Evolutionary conservation across 2,888 invertebrate species (phyloP).

Genomic region (Torymus texanus): DNA sequence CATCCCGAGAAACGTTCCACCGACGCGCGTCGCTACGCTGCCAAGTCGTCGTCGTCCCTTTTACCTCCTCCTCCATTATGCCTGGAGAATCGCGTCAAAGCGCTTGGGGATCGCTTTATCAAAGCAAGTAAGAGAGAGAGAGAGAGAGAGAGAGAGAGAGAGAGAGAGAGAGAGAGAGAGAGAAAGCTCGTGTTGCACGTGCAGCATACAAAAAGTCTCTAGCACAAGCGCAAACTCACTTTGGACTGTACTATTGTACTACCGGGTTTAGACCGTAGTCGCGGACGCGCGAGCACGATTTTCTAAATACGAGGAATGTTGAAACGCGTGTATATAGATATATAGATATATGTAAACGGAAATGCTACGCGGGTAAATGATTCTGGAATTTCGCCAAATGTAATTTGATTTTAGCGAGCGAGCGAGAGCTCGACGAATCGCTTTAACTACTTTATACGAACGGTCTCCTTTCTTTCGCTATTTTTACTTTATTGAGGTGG

Average conservation of each 20-base stretch:
- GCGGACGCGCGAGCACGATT: no score
- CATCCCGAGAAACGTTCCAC: constrained; percentile 27
- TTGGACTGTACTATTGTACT: not conserved
- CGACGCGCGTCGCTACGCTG: not conserved
- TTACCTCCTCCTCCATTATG: constrained; percentile 7
- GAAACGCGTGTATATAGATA: no score
- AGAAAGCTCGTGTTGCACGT: not conserved
- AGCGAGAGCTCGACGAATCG: constrained; percentile 23
- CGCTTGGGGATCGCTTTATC: constrained; percentile 29
- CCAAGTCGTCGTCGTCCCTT: constrained; percentile 24
- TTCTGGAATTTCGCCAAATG: constrained; percentile 40
- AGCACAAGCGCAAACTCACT: not conserved
- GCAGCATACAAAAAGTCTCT: not conserved
- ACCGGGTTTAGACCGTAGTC: no score
- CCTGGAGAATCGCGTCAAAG: not conserved
- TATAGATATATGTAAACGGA: not conserved
- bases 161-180: not conserved
- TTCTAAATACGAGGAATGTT: no score
- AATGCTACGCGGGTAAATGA: not conserved
- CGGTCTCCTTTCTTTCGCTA: not conserved
- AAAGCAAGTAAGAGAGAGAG: constrained; percentile 17
- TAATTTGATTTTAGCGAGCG: constrained; percentile 30
- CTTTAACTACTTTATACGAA: constrained; percentile 38
- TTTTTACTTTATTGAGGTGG: not conserved
- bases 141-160: not conserved